Evolutionary conservation across 2,113 vertebrate genomes (phyloP), one percentile per base, ranked within the genome.

Genomic region (Apteryx mantelli): DNA sequence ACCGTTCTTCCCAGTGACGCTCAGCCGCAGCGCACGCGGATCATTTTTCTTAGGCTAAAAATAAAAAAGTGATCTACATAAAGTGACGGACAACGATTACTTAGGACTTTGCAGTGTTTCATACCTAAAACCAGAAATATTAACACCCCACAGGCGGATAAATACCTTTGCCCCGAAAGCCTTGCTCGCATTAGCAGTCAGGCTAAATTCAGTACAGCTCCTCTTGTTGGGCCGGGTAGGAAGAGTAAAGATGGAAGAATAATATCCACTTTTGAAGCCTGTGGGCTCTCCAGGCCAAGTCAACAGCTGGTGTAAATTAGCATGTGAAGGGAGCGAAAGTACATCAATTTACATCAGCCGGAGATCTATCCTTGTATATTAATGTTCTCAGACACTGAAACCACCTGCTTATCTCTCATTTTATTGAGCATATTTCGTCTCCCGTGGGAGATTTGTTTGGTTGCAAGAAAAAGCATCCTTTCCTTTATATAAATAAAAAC

Each of bases 401-500:
- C 64, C 81, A 92, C 92, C 80, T 88, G 94, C 86, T 86, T 38
- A 8, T 60, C 77, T 84, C 60, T 52, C n/a, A 46, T 83, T 89
- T 71, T 61, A 32, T 36, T 8, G 20, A 85, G 40, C 7, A 6
- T 6, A 7, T 60, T 87, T 34, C 44, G 34, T 44, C 8, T 94
- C 87, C 50, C 4, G 1, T 6, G 64, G 60, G 91, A 94, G 28
- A 55, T 34, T 30, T 6, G 18, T 38, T 66, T 1, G 0, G 38
- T 13, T 6, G 7, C 4, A 2, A 42, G 70, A 36, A 32, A 70
- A 96, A 85, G 21, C 48, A 13, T 19, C 48, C 14, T 53, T 50
- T 46, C 75, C 48, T 64, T 24, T 11, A 65, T 14, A 24, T 30
- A 28, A 89, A 75, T 9, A 42, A 38, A 38, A n/a, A 17, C 26